Base-by-base conservation (phyloP, 2,797 vertebrate species). In the Poeciliopsis presidionis region DNA sequence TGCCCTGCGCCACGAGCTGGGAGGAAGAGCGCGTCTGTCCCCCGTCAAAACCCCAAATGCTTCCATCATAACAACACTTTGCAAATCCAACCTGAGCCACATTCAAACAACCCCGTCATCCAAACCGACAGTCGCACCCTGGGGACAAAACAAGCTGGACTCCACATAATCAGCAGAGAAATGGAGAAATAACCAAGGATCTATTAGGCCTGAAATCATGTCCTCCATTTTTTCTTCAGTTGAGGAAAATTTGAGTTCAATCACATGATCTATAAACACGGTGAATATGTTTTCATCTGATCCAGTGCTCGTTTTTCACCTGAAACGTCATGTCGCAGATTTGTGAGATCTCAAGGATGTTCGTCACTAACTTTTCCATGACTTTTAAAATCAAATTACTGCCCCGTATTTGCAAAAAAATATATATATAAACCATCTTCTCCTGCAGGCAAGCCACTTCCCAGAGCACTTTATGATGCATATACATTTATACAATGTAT, bases 401-500 rank as follows among this genome's bases (percentile, higher is more conserved):
- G 86, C 33, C 65, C 46, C 70, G 78, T 80, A 81, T 84, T 87
- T 83, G 87, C 83, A 87, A 85, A 88, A 57, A 33, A 63, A 63
- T 30, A 84, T 46, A 71, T 70, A 55, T 61, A 61, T 33, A 74
- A 89, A 80, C 73, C 71, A 14, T 63, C 80, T 76, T 83, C 33
- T 75, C 84, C 78, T 89, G 89, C 87, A 90, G 90, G 91, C 83
- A 84, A 93, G 84, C 79, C 88, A 81, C 88, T 79, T 89, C 75
- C 90, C 82, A 73, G 81, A 92, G 91, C 93, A 84, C 80, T 87
- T 87, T 90, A 90, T 88, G 88, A 92, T 91, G 89, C 90, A 94
- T 90, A 92, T 90, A 92, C 86, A 92, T 91, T 89, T 92, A 87
- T 90, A 94, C 93, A 93, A 91, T 84, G 88, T 86, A 59, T 57